Base-by-base conservation (phyloP, 2,888 invertebrate genomes). In the Meiosimyza decipiens region DNA sequence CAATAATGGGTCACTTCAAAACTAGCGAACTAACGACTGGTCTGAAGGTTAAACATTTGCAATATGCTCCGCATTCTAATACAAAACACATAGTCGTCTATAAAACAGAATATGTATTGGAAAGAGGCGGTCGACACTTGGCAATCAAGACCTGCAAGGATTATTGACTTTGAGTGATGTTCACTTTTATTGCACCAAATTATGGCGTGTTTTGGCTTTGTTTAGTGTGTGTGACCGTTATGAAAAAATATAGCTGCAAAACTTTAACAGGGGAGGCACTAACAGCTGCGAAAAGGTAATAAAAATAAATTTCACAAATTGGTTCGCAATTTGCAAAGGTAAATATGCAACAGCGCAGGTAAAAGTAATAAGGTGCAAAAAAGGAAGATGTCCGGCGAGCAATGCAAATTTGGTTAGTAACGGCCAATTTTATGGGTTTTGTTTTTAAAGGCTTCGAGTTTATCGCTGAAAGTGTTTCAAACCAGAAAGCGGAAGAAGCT, bases 301-400 rank as follows among this genome's bases (percentile, higher is more conserved):
- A 75, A 75, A 75, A 74, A 75, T 75, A 74, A 75, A 74, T 74
- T 74, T 75, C 51, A 71, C 72, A 74, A 75, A 74, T 74, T 74
- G 73, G 71, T 64, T 67, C 18, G 66, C 59, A 59, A 59, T 59
- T 68, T 57, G 22, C 18, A 49, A 68, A 59, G 68, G 49, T 50
- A 57, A 40, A 40, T 9, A 6, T 40, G 40, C 40, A 40, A 9
- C 1, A 40, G 40, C 40, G 40, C 40, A 40, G 28, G 28, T 28
- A 40, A 5, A 40, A 40, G 9, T 40, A 40, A 22, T 22, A 22
- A 22, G 22, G 22, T 28, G 28, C 28, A 3, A 28, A 28, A 28
- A 28, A 28, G 28, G 28, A 28, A 0, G 28, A 28, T 3, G 28
- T 28, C 28, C 4, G 28, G 4, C 28, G 4, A 28, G 28, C 28